phyloP scores from a whole-genome alignment of 2,888 invertebrate genomes.

The Phasia obesa region DNA sequence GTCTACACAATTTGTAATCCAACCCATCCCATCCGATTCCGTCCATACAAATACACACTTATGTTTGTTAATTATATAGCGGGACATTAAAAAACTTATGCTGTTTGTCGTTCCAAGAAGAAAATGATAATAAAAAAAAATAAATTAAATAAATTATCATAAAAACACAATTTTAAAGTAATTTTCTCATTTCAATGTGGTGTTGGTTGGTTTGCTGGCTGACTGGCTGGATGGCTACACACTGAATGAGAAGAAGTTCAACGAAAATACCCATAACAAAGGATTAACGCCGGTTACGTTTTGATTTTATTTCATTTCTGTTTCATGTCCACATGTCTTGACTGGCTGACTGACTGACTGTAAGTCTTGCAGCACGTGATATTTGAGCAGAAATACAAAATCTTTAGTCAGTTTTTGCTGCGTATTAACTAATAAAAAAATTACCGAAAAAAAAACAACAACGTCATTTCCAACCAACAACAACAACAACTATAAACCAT shows the following conservation, averaged over 20 bases:
- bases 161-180: constrained; percentile 64
- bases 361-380: constrained; percentile 55
- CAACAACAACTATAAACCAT: constrained; percentile 5
- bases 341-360: neutral
- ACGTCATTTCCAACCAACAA: constrained; percentile 31
- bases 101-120: constrained; percentile 59
- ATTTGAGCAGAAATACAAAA: constrained; percentile 41
- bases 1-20: neutral
- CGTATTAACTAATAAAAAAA: constrained; percentile 36
- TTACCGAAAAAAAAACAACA: neutral
- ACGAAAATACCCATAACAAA: constrained; percentile 64
- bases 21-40: neutral
- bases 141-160: constrained; percentile 67
- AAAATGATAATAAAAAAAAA: constrained; percentile 62
- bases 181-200: constrained; percentile 56
- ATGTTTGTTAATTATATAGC: constrained; percentile 58
- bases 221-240: neutral
- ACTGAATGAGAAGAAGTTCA: constrained; percentile 17
- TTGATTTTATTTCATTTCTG: too few species aligned
- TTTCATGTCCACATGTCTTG: constrained; percentile 33
- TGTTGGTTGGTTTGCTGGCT: neutral
- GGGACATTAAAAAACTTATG: constrained; percentile 29
- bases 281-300: constrained; percentile 58
- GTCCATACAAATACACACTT: constrained; percentile 14
- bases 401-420: constrained; percentile 19